Conservation (phyloP, 2,797 vertebrate species). For the Caiman crocodilus region DNA sequence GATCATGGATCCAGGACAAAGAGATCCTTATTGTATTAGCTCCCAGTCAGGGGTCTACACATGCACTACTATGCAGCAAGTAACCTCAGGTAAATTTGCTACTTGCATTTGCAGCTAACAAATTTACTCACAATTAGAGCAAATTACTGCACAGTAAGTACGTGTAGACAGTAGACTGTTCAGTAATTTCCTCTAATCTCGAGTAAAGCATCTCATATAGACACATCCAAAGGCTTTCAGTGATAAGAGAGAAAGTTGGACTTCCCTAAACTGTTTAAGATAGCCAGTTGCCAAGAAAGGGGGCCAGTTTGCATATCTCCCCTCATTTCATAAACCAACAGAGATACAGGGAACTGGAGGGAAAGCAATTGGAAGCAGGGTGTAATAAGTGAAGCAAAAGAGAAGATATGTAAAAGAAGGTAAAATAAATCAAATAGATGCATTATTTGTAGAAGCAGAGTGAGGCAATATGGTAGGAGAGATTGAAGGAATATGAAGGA, state of each 20-base stretch:
- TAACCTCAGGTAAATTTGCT: no score
- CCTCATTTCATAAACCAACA: background rate
- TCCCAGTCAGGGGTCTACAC: no score
- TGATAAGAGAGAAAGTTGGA: background rate
- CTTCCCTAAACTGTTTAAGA: background rate
- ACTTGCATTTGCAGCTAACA: no score
- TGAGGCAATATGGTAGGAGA: background rate
- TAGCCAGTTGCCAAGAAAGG: background rate
- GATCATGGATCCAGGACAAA: no score
- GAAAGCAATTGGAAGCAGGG: background rate
- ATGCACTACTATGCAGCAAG: no score
- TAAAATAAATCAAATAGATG: background rate
- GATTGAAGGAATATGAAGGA: background rate
- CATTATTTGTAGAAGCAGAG: background rate
- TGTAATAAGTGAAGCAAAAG: background rate
- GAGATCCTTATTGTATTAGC: no score
- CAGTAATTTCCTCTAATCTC: background rate
- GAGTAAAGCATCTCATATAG: background rate
- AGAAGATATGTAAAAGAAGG: background rate
- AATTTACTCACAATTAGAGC: no score
- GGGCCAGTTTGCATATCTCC: background rate
- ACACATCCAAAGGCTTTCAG: background rate
- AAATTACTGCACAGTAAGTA: no score
- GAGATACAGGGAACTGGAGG: accelerated
- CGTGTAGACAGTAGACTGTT: no score